Percentiles rank a stretch among this genome's conserved stretches.
Conservation (phyloP, 2,888 invertebrate genomes). For the Polydrusus pterygomalis region DNA sequence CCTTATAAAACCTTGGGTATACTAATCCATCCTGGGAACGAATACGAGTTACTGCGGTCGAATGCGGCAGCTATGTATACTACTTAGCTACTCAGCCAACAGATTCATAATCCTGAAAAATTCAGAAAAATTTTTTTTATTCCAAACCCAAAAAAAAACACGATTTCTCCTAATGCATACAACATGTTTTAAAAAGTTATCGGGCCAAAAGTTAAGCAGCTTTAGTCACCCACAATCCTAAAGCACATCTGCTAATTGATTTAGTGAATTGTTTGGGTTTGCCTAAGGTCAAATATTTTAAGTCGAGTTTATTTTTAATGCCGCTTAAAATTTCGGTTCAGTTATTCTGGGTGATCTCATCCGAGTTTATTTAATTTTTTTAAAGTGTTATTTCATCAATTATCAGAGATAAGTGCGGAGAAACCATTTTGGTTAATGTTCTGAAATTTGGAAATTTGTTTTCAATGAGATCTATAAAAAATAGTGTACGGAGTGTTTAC, state of each 20-base stretch:
- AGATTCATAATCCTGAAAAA: background rate
- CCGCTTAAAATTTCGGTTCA: conserved; percentile 36
- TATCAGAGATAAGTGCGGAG: conserved; percentile 11
- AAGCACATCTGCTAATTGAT: conserved; percentile 56
- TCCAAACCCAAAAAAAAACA: conserved; percentile 2
- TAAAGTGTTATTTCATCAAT: conserved; percentile 18
- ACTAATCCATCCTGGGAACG: too few relatives aligned
- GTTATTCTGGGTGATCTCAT: conserved; percentile 40
- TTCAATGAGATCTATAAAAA: background rate
- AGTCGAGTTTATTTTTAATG: conserved; percentile 51
- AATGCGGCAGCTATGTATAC: too few relatives aligned
- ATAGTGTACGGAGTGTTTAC: too few relatives aligned
- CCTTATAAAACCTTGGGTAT: too few relatives aligned
- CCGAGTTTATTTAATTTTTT: conserved; percentile 27
- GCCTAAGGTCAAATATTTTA: conserved; percentile 52
- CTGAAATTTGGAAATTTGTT: background rate
- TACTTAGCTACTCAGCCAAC: too few relatives aligned
- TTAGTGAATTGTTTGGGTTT: conserved; percentile 54
- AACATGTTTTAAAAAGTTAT: conserved; percentile 32
- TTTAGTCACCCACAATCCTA: conserved; percentile 44
- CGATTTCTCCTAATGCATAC: conserved; percentile 24
- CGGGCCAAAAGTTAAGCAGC: conserved; percentile 40
- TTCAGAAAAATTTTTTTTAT: background rate
- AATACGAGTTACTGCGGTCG: too few relatives aligned
- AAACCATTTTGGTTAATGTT: background rate